phyloP scores from a whole-genome alignment of 2,888 invertebrate genomes.

The Thymelicus acteon region DNA sequence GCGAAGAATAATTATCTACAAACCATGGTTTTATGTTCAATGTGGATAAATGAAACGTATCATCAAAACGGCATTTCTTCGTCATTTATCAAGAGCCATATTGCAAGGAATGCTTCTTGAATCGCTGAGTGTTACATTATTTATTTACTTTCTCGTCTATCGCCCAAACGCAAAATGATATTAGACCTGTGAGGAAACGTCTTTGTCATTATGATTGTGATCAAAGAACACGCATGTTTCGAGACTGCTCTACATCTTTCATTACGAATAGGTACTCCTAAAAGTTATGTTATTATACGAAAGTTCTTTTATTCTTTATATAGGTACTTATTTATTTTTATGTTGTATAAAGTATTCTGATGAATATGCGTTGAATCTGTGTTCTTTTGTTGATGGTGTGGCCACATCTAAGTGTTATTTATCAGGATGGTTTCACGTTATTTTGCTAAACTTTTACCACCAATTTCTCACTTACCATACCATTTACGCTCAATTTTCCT shows the following conservation, averaged over 20 bases:
- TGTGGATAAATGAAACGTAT: conserved; percentile 10
- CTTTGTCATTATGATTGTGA: conserved; percentile 10
- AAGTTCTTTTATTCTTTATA: background rate
- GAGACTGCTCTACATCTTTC: background rate
- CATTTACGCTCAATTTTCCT: no score
- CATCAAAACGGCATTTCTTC: conserved; percentile 10
- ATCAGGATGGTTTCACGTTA: no score
- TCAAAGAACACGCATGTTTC: conserved; percentile 14
- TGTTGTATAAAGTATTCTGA: no score
- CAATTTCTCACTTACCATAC: no score
- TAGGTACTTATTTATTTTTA: background rate
- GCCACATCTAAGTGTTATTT: no score
- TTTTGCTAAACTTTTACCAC: no score
- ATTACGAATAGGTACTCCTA: background rate
- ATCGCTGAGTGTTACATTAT: conserved; percentile 25
- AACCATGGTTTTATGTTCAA: background rate
- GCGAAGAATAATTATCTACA: background rate
- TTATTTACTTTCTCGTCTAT: conserved; percentile 28
- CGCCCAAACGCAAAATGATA: conserved; percentile 13
- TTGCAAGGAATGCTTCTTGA: conserved; percentile 14
- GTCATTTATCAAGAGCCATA: conserved; percentile 15
- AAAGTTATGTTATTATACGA: background rate
- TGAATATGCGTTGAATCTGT: no score
- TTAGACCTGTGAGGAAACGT: conserved; percentile 10
- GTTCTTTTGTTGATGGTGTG: no score